A percentile compares a stretch with the other conserved stretches of the same genome.
Conservation (phyloP, 2,113 vertebrate genomes). For the Pterophyllum scalare region DNA sequence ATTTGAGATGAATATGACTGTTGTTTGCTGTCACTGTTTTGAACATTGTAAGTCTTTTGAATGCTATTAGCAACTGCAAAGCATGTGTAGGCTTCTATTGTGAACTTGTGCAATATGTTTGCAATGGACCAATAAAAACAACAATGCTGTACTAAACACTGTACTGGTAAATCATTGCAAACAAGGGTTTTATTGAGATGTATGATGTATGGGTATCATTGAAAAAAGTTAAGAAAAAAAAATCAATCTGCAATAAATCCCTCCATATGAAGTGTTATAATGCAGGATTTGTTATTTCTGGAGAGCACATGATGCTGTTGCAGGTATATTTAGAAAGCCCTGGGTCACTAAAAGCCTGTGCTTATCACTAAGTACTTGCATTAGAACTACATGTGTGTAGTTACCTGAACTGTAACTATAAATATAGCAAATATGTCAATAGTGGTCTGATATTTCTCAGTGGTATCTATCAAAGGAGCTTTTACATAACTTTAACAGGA, state of each 20-base stretch:
- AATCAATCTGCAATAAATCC: too few species aligned
- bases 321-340: neutral
- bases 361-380: neutral
- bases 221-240: too few species aligned
- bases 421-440: neutral
- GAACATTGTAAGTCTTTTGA: constrained; percentile 8
- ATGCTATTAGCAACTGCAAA: neutral
- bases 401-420: neutral
- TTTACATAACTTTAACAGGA: neutral
- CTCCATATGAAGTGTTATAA: too few species aligned
- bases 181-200: neutral
- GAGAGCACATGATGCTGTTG: neutral
- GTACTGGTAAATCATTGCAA: neutral
- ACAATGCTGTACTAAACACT: neutral
- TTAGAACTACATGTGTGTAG: neutral
- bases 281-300: neutral
- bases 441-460: neutral
- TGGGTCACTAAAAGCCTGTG: neutral
- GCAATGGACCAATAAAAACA: constrained; percentile 43
- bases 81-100: constrained; percentile 7
- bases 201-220: neutral
- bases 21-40: constrained; percentile 4
- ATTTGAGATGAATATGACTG: neutral
- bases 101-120: constrained; percentile 28
- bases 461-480: too few species aligned